Percentiles rank a stretch among this genome's conserved stretches.
phyloP scores from a whole-genome alignment of 1,140 invertebrate species.

The Calliopsis andreniformis region DNA sequence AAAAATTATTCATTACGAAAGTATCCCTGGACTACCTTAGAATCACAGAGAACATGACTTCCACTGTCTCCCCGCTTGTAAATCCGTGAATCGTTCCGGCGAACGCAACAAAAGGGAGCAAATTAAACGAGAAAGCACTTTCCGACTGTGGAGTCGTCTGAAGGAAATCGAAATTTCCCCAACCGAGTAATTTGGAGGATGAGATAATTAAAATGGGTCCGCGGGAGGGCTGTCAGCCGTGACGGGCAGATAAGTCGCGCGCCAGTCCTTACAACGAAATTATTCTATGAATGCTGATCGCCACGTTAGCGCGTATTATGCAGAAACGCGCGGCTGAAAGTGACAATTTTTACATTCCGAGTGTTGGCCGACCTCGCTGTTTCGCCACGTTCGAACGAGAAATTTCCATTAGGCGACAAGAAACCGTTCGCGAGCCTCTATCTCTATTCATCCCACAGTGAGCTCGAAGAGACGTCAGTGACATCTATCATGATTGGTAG shows the following conservation, averaged over 20 bases:
- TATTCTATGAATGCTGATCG: constrained; percentile 78
- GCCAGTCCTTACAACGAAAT: constrained; percentile 70
- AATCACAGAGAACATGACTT: neutral
- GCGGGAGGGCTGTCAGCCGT: constrained; percentile 71
- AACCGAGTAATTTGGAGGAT: constrained; percentile 72
- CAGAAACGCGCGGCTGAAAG: constrained; percentile 67
- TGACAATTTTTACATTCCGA: constrained; percentile 72
- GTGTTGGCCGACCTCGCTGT: constrained; percentile 43
- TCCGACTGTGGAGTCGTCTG: constrained; percentile 3
- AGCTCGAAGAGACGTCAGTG: constrained; percentile 1
- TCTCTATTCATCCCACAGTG: constrained; percentile 30
- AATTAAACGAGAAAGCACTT: constrained; percentile 26
- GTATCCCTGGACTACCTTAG: too few relatives aligned
- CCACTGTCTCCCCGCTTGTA: neutral
- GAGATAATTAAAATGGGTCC: constrained; percentile 76
- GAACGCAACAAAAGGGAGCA: neutral
- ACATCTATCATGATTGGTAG: neutral
- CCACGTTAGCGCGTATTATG: constrained; percentile 70
- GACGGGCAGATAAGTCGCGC: constrained; percentile 69
- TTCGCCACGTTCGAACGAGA: constrained; percentile 68
- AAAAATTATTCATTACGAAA: too few relatives aligned
- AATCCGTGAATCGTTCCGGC: neutral
- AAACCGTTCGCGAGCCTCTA: constrained; percentile 53
- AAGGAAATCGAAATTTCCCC: constrained; percentile 53
- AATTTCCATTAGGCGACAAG: constrained; percentile 74